Evolutionary conservation across 92 coral and sea anemone species (phyloP).

Genomic region (Porites cylindrica): DNA sequence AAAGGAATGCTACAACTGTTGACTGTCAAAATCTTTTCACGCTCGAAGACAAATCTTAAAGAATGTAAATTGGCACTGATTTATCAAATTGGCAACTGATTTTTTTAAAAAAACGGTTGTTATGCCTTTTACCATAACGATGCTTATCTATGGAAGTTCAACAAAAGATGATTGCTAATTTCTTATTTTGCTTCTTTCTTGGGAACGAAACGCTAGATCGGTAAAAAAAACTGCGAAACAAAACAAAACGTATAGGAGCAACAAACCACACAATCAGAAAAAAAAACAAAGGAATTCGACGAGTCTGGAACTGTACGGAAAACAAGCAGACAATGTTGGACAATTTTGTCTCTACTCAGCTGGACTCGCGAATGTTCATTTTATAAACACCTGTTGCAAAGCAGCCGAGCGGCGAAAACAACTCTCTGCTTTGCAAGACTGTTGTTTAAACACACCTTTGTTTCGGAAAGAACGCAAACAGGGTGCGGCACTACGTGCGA

Average conservation of each 20-base stretch:
- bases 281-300: neutral
- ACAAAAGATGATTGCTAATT: too few relatives aligned
- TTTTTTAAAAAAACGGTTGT: too few relatives aligned
- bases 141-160: too few relatives aligned
- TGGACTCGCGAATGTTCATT: conserved; percentile 21
- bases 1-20: neutral
- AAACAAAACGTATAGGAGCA: neutral
- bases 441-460: conserved; percentile 6
- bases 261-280: neutral
- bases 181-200: neutral
- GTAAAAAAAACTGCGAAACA: neutral
- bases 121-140: too few relatives aligned
- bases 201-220: neutral
- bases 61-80: too few relatives aligned
- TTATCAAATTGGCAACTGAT: too few relatives aligned
- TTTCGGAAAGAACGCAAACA: neutral
- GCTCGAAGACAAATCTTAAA: too few relatives aligned
- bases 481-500: neutral
- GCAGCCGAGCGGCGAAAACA: conserved; percentile 20
- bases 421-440: neutral
- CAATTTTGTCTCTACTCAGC: conserved; percentile 6
- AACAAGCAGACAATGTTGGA: neutral
- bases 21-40: too few relatives aligned
- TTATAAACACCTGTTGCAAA: conserved; percentile 41
- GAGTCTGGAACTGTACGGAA: conserved; percentile 7